phyloP scores from a whole-genome alignment of 2,888 invertebrate genomes.

The Philopedon plagiatum region DNA sequence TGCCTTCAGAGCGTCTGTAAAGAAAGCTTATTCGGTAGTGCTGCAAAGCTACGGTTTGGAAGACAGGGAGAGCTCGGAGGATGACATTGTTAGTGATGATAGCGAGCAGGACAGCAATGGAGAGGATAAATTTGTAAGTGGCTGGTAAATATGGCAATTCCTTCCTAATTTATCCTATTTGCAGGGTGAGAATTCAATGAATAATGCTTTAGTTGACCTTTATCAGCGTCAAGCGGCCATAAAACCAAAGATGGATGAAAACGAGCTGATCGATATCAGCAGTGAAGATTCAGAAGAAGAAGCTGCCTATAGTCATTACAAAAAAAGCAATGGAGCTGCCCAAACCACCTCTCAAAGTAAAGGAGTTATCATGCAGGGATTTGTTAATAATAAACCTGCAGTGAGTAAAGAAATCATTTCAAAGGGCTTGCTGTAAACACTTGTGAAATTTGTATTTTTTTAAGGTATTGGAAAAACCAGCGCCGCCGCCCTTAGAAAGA shows the following conservation, averaged over 20 bases:
- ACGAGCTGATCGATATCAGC: conserved; percentile 85
- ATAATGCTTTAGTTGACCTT: conserved; percentile 69
- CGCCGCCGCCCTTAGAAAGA: conserved; percentile 46
- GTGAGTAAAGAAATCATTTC: conserved; percentile 8
- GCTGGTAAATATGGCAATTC: too few relatives aligned
- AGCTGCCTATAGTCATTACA: conserved; percentile 37
- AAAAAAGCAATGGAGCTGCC: conserved; percentile 42
- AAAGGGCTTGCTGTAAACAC: neutral
- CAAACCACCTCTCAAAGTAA: neutral
- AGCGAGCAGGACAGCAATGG: conserved; percentile 37
- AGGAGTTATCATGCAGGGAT: conserved; percentile 26
- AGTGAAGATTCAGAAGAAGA: conserved; percentile 80
- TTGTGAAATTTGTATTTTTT: neutral
- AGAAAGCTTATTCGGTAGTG: conserved; percentile 82
- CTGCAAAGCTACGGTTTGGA: conserved; percentile 79
- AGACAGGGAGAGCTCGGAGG: conserved; percentile 70
- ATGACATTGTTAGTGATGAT: conserved; percentile 63
- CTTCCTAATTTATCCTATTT: conserved; percentile 3
- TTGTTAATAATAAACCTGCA: conserved; percentile 28
- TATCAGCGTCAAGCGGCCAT: conserved; percentile 65
- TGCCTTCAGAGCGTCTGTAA: conserved; percentile 85
- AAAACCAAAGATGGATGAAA: conserved; percentile 71
- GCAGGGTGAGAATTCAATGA: conserved; percentile 58
- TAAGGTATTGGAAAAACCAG: conserved; percentile 62
- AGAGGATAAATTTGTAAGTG: conserved; percentile 45